phyloP scores from a whole-genome alignment of 2,113 vertebrate species.

The Solea senegalensis region DNA sequence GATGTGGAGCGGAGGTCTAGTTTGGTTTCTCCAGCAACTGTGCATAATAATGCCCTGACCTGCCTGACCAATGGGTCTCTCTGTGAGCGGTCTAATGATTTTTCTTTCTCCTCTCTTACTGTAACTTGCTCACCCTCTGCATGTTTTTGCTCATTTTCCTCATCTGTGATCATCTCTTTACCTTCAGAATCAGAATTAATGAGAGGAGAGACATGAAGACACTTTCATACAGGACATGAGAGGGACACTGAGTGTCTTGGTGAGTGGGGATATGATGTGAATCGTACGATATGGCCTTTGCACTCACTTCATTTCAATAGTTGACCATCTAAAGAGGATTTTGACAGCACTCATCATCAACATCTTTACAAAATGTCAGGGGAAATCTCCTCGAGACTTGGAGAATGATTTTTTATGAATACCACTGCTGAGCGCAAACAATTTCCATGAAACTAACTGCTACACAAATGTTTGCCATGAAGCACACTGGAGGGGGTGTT shows the following conservation, averaged over 20 bases:
- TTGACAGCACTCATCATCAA: background rate
- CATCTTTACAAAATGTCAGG: background rate
- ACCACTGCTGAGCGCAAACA: too few species aligned
- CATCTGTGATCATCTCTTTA: too few species aligned
- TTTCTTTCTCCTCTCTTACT: too few species aligned
- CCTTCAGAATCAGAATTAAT: background rate
- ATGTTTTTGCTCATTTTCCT: slow-evolving; percentile 8
- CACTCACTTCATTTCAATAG: background rate
- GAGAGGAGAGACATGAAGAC: background rate
- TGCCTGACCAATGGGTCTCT: slow-evolving; percentile 38
- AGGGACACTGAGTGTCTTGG: background rate
- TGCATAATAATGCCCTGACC: slow-evolving; percentile 57
- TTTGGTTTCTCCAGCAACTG: slow-evolving; percentile 64
- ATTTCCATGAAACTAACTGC: background rate
- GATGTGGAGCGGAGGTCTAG: slow-evolving; percentile 58
- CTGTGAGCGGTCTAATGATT: slow-evolving; percentile 9
- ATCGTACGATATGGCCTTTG: too few species aligned
- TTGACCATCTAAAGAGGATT: background rate
- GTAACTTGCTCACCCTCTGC: background rate
- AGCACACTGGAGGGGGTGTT: slow-evolving; percentile 3
- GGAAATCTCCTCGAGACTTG: background rate
- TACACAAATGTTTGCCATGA: too few species aligned
- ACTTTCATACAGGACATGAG: background rate
- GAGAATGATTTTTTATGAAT: background rate
- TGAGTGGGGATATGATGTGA: too few species aligned